Conservation (phyloP, 2,888 invertebrate species). For the Pollenia griseotomentosa region DNA sequence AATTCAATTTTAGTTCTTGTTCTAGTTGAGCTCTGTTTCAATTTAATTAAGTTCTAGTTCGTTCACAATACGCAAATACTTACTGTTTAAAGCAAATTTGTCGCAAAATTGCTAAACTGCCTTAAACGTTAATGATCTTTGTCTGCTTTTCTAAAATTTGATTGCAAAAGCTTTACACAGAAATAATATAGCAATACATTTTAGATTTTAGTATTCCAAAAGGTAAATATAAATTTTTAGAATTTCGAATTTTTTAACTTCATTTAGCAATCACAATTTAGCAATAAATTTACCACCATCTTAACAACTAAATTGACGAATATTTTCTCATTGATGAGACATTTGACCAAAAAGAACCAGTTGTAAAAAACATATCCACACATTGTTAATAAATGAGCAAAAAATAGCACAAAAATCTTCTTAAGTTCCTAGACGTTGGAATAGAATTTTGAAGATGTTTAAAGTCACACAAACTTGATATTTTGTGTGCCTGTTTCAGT, state of each 20-base stretch:
- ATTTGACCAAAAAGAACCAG: constrained; percentile 20
- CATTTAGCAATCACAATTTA: neutral
- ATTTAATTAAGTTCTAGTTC: too few species aligned
- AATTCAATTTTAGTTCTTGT: too few species aligned
- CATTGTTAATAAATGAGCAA: neutral
- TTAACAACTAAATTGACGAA: constrained; percentile 4
- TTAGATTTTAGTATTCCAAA: too few species aligned
- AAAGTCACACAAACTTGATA: neutral
- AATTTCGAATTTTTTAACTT: neutral
- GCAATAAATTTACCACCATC: constrained; percentile 14
- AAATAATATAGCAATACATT: too few species aligned
- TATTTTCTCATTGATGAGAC: neutral
- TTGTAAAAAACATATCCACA: neutral
- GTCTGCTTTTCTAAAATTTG: too few species aligned
- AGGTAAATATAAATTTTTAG: neutral
- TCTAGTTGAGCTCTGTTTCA: too few species aligned
- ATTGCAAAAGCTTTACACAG: too few species aligned
- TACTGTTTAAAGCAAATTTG: too few species aligned
- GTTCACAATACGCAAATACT: too few species aligned
- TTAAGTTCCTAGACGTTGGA: neutral
- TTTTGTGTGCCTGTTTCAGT: neutral
- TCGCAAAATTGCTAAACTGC: too few species aligned
- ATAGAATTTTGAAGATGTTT: neutral
- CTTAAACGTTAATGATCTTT: too few species aligned
- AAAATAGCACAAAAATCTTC: neutral